These are phyloP conservation scores for Boulengeromyrus knoepffleri DNA, from an alignment of 2,113 vertebrate species.

Conservation along the genomic window DNA sequence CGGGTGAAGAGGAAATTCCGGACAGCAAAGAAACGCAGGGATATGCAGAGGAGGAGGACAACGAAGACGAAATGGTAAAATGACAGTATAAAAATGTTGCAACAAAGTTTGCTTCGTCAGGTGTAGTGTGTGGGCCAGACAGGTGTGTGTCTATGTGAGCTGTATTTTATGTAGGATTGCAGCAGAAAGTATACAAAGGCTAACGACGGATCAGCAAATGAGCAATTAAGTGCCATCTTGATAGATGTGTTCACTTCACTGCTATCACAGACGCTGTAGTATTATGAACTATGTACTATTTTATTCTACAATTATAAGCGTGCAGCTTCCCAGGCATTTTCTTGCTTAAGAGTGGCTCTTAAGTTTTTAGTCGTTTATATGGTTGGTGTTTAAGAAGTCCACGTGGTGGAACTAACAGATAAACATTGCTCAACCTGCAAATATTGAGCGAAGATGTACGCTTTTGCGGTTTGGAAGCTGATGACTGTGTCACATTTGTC, in stretches of 20 bases:
- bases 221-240: background rate
- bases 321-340: background rate
- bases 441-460: background rate
- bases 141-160: conserved; percentile 10
- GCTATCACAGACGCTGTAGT: background rate
- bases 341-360: background rate
- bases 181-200: background rate
- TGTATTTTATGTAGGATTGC: background rate
- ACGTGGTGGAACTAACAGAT: background rate
- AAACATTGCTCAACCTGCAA: background rate
- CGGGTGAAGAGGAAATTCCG: conserved; percentile 8
- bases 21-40: conserved; percentile 21
- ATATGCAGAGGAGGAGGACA: conserved; percentile 20
- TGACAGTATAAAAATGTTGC: background rate
- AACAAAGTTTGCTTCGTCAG: background rate
- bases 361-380: background rate
- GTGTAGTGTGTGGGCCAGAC: background rate
- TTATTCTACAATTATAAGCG: background rate
- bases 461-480: background rate
- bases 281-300: background rate
- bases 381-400: background rate
- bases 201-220: background rate
- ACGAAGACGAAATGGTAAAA: conserved; percentile 43
- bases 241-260: background rate
- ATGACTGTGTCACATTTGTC: background rate